phyloP scores from a whole-genome alignment of 2,888 invertebrate species.

The Colletes collaris region DNA sequence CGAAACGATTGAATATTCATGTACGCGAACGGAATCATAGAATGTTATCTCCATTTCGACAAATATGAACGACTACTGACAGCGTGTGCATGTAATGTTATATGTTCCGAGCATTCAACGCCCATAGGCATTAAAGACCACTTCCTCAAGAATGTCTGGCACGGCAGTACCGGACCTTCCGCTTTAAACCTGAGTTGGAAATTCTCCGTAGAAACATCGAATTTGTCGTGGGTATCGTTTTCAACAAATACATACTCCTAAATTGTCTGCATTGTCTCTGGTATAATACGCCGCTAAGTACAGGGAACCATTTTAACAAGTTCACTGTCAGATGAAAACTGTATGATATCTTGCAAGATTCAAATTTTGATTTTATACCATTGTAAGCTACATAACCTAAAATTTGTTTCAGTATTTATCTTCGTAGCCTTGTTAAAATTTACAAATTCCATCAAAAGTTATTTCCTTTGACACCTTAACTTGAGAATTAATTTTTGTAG shows the following conservation, averaged over 20 bases:
- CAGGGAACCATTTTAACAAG: no score
- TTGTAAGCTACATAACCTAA: no score
- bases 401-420: no score
- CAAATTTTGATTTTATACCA: no score
- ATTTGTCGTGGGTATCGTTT: conserved; percentile 43
- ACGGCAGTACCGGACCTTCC: conserved; percentile 30
- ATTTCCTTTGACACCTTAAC: no score
- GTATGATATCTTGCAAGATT: no score
- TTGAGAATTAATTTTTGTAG: no score
- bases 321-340: no score
- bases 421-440: no score
- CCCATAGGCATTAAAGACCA: conserved; percentile 22
- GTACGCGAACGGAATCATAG: not conserved
- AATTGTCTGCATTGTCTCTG: no score
- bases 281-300: no score
- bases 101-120: conserved; percentile 8
- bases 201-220: conserved; percentile 54
- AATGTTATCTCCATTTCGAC: not conserved
- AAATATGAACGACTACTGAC: not conserved
- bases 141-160: conserved; percentile 43
- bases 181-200: conserved; percentile 51
- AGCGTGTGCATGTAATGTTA: not conserved
- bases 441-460: no score
- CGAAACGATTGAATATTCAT: not conserved
- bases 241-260: conserved; percentile 24